phyloP scores from a whole-genome alignment of 2,113 vertebrate species.

The Hippocampus mohnikei region DNA sequence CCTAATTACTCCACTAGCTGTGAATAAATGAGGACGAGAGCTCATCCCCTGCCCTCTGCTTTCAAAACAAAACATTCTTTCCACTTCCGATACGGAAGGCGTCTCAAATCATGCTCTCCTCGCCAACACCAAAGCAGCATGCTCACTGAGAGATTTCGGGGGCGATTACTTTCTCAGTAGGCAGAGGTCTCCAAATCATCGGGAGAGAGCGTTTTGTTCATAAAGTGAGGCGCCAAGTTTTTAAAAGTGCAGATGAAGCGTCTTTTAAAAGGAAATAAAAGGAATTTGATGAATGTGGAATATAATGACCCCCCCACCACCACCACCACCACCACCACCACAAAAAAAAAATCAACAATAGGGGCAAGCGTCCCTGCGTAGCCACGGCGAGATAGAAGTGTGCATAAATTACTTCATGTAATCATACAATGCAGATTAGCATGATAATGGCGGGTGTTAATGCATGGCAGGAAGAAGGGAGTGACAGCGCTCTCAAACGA shows the following conservation, averaged over 20 bases:
- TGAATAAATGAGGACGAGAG: constrained; percentile 78
- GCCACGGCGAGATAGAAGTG: constrained; percentile 85
- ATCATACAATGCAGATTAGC: constrained; percentile 99
- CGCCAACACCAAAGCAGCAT: constrained; percentile 51
- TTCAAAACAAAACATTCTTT: constrained; percentile 62
- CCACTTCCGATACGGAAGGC: constrained; percentile 53
- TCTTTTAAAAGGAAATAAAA: constrained; percentile 13
- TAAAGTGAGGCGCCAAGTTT: constrained; percentile 36
- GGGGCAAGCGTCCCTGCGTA: constrained; percentile 72
- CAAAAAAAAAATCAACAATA: constrained; percentile 82
- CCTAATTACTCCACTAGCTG: constrained; percentile 80
- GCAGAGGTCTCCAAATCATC: constrained; percentile 38
- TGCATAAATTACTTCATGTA: constrained; percentile 99
- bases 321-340: not conserved
- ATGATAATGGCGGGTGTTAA: constrained; percentile 99
- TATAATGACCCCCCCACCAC: constrained; percentile 22
- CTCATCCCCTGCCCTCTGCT: constrained; percentile 68
- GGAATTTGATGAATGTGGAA: constrained; percentile 26
- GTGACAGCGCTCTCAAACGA: constrained; percentile 97
- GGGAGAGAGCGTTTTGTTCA: constrained; percentile 27
- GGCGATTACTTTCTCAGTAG: constrained; percentile 63
- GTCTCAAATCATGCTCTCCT: constrained; percentile 49
- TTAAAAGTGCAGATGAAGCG: constrained; percentile 27
- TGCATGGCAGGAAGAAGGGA: constrained; percentile 98
- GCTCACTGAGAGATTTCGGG: constrained; percentile 35